Evolutionary conservation across 1,140 invertebrate species (phyloP).

Genomic region (Ips typographus): DNA sequence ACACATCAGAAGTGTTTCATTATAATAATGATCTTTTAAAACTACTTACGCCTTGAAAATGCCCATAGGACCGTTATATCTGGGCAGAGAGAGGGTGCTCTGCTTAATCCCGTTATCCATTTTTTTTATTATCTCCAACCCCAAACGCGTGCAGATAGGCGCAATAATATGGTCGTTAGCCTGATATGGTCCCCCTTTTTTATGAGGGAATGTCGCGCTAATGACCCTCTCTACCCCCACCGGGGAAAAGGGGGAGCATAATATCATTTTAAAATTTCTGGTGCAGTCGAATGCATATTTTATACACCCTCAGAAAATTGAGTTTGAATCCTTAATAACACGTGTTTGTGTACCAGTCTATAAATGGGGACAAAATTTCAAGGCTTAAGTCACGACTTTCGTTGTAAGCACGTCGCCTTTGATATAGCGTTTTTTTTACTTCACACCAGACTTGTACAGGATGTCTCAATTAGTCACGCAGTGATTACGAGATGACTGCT

Average conservation of each 20-base stretch:
- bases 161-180: conserved; percentile 2
- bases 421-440: conserved; percentile 6
- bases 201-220: not conserved
- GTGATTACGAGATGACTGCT: conserved; percentile 11
- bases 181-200: conserved; percentile 1
- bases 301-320: too few species aligned
- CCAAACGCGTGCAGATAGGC: not conserved
- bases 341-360: not conserved
- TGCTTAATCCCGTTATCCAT: not conserved
- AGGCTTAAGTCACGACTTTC: conserved; percentile 1
- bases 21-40: too few species aligned
- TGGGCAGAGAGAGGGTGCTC: not conserved
- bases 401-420: not conserved
- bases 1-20: too few species aligned
- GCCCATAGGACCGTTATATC: too few species aligned
- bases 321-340: not conserved
- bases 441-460: conserved; percentile 1
- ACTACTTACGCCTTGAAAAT: too few species aligned
- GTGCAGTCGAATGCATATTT: too few species aligned
- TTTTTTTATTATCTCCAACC: conserved; percentile 2
- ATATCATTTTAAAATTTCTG: conserved; percentile 1
- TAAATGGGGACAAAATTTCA: not conserved
- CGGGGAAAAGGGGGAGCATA: not conserved
- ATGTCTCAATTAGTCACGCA: conserved; percentile 27
- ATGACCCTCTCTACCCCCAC: not conserved